Evolutionary conservation across 1,140 invertebrate species (phyloP), one percentile per base, ranked within the genome.

Genomic region (Pteromalus puparum): DNA sequence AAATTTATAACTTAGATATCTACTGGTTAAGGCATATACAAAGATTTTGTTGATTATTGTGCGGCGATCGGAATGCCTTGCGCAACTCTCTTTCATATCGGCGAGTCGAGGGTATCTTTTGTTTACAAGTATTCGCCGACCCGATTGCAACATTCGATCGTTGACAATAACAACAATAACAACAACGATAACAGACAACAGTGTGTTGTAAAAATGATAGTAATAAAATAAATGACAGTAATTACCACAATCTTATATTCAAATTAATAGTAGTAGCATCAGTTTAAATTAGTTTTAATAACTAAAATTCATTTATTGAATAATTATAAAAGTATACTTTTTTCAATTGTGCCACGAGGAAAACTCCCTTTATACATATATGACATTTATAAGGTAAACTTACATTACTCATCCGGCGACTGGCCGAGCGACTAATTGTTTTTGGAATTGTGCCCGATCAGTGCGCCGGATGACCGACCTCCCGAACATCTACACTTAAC

Each of bases 91-190:
- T 9, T 42, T 9, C 6, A 42, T 42, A 7, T 42, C 38, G 38
- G 1, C 38, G 38, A 9, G 38, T 42, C 38, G 1, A 42, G 38
- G 1, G 7, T 42, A 42, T 42, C 38, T 42, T 42, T 42, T 42
- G 9, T 42, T 42, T 9, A 9, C 38, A 9, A 42, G 38, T 42
- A 9, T 21, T 7, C 53, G 53, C 53, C 15, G 18, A n/a, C 53
- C 18, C 53, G 18, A 61, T 53, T 18, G 48, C 48, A 18, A 21
- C 53, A n/a, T 61, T 18, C 53, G 53, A 61, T 61, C 53, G 53
- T n/a, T 76, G 76, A 74, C 67, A 84, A 84, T 53, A 79, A 78
- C n/a, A 79, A 79, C 65, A 77, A 72, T 61, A 76, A 70, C 68
- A 84, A 79, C 48, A 82, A 82, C 73, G 78, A 79, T 24, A 74